These are phyloP conservation scores for honey bee (Apis mellifera) DNA, from an alignment of 1,140 invertebrate species.

Conservation along the genomic window DNA sequence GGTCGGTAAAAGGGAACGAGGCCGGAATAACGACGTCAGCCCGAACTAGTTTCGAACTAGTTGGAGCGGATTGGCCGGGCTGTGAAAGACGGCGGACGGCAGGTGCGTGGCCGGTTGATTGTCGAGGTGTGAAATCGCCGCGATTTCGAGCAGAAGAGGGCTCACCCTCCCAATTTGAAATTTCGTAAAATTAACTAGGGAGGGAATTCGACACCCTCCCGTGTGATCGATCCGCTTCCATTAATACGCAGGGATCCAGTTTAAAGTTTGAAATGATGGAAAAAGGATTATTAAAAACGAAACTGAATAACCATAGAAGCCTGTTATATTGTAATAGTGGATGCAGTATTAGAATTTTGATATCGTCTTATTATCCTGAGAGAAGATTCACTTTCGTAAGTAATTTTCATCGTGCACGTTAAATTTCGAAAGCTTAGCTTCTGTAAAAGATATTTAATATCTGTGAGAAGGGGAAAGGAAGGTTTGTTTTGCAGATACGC, in stretches of 20 bases:
- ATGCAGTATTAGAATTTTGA: no score
- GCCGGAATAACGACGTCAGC: conserved; percentile 58
- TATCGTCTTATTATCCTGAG: no score
- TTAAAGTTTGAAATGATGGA: no score
- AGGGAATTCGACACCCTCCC: conserved; percentile 14
- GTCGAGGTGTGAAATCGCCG: conserved; percentile 54
- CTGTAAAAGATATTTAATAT: not conserved
- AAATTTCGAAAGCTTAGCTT: no score
- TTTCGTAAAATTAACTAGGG: conserved; percentile 44
- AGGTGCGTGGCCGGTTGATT: conserved; percentile 25
- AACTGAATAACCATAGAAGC: no score
- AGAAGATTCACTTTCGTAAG: no score
- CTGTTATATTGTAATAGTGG: no score
- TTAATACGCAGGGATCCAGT: not conserved
- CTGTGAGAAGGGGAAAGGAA: no score
- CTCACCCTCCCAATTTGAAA: not conserved
- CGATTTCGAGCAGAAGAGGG: conserved; percentile 50
- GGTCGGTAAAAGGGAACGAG: conserved; percentile 19
- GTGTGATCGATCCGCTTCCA: not conserved
- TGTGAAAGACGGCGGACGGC: conserved; percentile 39
- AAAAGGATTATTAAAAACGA: no score
- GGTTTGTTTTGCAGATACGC: not conserved
- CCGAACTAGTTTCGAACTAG: conserved; percentile 59
- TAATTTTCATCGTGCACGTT: no score
- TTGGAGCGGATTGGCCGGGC: conserved; percentile 44